A percentile compares a stretch with the other conserved stretches of the same genome.
Conservation (phyloP, 2,113 vertebrate species). For the Typhlomys cinereus region DNA sequence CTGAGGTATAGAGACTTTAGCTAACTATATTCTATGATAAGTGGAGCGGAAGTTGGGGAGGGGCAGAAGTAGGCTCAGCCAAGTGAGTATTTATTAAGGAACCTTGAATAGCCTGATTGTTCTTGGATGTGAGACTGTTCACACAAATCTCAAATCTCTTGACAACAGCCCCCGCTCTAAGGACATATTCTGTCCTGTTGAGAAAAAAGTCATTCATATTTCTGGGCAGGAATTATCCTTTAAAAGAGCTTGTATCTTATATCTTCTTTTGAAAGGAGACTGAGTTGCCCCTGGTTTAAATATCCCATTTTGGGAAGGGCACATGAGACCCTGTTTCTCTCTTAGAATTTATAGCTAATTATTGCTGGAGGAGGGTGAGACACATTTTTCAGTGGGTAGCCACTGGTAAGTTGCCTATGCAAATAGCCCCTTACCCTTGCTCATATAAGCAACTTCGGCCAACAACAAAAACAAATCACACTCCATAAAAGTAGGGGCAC, state of each 20-base stretch:
- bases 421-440: background rate
- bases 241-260: background rate
- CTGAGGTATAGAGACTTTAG: constrained; percentile 17
- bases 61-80: background rate
- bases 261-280: background rate
- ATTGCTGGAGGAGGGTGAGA: background rate
- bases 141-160: background rate
- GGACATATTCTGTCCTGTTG: background rate
- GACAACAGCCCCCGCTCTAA: background rate
- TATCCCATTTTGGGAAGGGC: background rate
- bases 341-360: background rate
- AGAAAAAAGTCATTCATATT: background rate
- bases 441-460: background rate
- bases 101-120: background rate
- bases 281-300: background rate
- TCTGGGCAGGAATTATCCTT: background rate
- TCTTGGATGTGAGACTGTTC: background rate
- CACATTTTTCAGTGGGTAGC: background rate
- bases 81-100: constrained; percentile 34
- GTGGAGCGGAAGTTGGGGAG: no score
- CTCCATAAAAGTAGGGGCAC: background rate
- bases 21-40: background rate
- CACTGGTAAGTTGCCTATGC: background rate
- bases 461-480: background rate
- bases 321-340: background rate